Conservation (phyloP, 2,797 vertebrate genomes). For the Perodicticus potto region DNA sequence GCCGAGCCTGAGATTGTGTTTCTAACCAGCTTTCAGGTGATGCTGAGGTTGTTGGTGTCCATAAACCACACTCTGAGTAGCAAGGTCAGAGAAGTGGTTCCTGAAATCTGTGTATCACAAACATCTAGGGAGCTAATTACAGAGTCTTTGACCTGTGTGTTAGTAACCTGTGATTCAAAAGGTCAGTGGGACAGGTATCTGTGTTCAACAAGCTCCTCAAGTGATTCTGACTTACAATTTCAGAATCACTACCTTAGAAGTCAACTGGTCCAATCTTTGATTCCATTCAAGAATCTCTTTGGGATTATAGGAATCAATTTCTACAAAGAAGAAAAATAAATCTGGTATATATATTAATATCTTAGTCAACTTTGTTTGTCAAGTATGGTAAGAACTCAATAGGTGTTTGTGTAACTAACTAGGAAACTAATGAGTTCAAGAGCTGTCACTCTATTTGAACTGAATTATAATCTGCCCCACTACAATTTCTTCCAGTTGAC, state of each 20-base stretch:
- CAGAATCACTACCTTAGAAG: conserved; percentile 8
- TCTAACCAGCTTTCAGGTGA: neutral
- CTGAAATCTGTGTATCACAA: neutral
- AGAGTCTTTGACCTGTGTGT: neutral
- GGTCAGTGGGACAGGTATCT: neutral
- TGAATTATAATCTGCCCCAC: neutral
- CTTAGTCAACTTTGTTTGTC: neutral
- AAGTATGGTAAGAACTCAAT: neutral
- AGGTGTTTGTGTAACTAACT: neutral
- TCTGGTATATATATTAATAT: neutral
- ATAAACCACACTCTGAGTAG: neutral
- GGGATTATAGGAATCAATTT: neutral
- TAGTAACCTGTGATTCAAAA: neutral
- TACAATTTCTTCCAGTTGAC: conserved; percentile 20
- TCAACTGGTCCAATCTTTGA: neutral
- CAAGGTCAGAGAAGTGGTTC: neutral
- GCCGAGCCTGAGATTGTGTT: neutral
- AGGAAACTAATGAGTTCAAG: neutral
- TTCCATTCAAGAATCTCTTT: conserved; percentile 27
- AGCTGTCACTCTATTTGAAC: neutral
- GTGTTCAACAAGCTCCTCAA: neutral
- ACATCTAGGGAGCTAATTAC: neutral
- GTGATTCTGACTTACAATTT: neutral
- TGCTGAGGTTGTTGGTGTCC: neutral
- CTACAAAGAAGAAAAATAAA: conserved; percentile 27